Conservation (phyloP, 2,888 invertebrate genomes). For the Cheilosia variabilis region DNA sequence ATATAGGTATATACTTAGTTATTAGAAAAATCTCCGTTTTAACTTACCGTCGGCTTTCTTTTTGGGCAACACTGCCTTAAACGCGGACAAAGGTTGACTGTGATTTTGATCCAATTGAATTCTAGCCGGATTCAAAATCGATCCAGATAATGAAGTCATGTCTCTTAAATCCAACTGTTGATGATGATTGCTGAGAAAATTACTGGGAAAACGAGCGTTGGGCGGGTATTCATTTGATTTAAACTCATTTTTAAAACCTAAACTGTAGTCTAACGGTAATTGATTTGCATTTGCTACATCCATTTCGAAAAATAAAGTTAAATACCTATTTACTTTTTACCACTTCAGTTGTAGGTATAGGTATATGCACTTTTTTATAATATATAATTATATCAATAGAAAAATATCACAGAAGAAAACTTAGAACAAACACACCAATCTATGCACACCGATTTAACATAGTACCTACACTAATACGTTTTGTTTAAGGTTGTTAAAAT, state of each 20-base stretch:
- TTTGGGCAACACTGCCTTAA: constrained; percentile 83
- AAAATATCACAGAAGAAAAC: constrained; percentile 67
- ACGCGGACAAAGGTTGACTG: constrained; percentile 82
- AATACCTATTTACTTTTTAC: neutral
- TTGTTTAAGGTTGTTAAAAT: constrained; percentile 14
- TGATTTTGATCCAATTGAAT: constrained; percentile 77
- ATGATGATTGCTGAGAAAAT: constrained; percentile 79
- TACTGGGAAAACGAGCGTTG: constrained; percentile 81
- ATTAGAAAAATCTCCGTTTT: neutral
- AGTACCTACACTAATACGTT: neutral
- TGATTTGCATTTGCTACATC: constrained; percentile 76
- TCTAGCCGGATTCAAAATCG: constrained; percentile 79
- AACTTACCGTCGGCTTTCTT: constrained; percentile 83
- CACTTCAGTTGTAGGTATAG: constrained; percentile 10
- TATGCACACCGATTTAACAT: neutral
- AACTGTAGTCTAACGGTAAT: constrained; percentile 82
- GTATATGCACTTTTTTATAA: neutral
- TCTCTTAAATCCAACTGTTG: constrained; percentile 80
- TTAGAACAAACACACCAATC: constrained; percentile 7
- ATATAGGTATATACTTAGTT: too few relatives aligned
- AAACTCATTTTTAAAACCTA: constrained; percentile 78
- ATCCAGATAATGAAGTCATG: constrained; percentile 80
- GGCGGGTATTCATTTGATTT: constrained; percentile 66
- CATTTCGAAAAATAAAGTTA: constrained; percentile 28
- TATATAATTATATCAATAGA: neutral